phyloP scores from a whole-genome alignment of 2,797 vertebrate genomes.

The Gastrophryne carolinensis region DNA sequence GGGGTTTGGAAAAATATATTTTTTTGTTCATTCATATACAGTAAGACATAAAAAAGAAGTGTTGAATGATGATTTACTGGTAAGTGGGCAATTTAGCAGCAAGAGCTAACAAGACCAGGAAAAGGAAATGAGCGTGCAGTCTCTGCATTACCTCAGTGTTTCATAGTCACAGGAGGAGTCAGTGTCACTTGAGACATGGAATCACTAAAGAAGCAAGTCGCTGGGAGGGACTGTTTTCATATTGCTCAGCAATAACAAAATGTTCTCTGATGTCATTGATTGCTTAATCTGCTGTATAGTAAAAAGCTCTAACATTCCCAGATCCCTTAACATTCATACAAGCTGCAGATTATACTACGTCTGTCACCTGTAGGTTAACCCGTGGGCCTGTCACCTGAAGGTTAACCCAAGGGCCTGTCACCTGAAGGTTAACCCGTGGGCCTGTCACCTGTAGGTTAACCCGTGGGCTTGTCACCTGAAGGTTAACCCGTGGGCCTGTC shows the following conservation, averaged over 20 bases:
- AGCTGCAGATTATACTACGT: too few relatives aligned
- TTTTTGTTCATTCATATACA: not conserved
- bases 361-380: too few relatives aligned
- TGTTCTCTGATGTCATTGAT: slow-evolving; percentile 2
- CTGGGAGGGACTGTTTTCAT: not conserved
- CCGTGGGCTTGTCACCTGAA: too few relatives aligned
- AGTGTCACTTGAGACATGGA: slow-evolving; percentile 26
- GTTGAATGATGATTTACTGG: slow-evolving; percentile 22
- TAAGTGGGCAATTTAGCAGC: slow-evolving; percentile 1
- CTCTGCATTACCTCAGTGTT: not conserved
- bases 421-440: too few relatives aligned
- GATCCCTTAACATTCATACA: not conserved
- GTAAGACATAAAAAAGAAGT: slow-evolving; percentile 1
- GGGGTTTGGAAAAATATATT: not conserved
- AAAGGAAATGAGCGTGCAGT: not conserved
- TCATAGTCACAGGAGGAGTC: not conserved
- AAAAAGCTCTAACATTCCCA: not conserved
- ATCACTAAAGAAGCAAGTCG: slow-evolving; percentile 29
- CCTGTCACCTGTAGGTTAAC: too few relatives aligned
- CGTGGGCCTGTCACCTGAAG: too few relatives aligned
- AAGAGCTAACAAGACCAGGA: not conserved
- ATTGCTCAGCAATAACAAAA: slow-evolving; percentile 17
- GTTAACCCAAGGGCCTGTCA: too few relatives aligned
- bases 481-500: too few relatives aligned
- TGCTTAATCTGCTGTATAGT: not conserved